These are phyloP conservation scores for Ctenopoma multispine DNA, from an alignment of 2,797 vertebrate species.

Conservation along the genomic window DNA sequence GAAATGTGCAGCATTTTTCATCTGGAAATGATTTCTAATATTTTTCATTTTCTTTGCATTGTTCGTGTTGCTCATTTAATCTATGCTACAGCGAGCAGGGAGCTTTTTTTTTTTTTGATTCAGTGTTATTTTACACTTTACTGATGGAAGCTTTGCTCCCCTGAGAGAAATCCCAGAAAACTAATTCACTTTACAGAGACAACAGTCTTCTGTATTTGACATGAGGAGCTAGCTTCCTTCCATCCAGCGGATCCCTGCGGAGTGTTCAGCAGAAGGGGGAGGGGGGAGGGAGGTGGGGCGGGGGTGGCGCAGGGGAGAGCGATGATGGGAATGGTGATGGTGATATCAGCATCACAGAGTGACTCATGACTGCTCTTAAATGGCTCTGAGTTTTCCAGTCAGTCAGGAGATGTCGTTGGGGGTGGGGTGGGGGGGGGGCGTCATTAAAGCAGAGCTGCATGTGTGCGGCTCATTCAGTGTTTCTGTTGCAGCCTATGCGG, in stretches of 20 bases:
- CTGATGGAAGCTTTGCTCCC: constrained; percentile 36
- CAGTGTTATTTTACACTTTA: constrained; percentile 44
- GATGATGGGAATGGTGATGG: constrained; percentile 74
- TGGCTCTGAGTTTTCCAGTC: constrained; percentile 65
- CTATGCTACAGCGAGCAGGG: not conserved
- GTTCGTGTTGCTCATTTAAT: constrained; percentile 31
- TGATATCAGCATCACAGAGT: constrained; percentile 68
- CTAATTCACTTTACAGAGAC: constrained; percentile 51
- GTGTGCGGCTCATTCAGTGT: constrained; percentile 16
- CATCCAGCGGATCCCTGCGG: constrained; percentile 41
- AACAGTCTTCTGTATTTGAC: constrained; percentile 45
- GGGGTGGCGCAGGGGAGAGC: constrained; percentile 34
- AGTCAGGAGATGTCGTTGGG: constrained; percentile 42
- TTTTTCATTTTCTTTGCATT: constrained; percentile 17
- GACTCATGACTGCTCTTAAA: constrained; percentile 71
- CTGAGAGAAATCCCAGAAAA: constrained; percentile 36
- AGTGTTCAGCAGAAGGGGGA: constrained; percentile 17
- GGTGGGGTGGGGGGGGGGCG: constrained; percentile 6
- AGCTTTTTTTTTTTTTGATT: constrained; percentile 11
- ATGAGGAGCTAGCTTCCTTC: constrained; percentile 41
- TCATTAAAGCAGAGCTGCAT: constrained; percentile 12
- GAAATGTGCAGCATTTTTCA: constrained; percentile 1
- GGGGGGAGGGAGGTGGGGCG: constrained; percentile 33
- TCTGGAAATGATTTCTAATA: not conserved
- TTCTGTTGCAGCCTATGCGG: constrained; percentile 15